Evolutionary conservation across 2,113 vertebrate species (phyloP).

Genomic region (Crotalus viridis): DNA sequence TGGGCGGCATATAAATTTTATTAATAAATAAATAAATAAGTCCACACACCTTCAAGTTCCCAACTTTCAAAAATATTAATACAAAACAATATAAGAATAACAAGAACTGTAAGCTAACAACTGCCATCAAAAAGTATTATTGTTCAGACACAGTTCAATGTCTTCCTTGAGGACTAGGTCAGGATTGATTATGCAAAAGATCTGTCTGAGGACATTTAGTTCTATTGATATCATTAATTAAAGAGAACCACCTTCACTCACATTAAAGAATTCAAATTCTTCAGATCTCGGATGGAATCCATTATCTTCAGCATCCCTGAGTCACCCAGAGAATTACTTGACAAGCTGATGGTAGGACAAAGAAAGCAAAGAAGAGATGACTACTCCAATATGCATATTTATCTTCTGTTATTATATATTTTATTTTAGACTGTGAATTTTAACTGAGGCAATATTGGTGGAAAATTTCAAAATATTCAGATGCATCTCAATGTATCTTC

Average conservation of each 20-base stretch:
- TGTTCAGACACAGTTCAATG: neutral
- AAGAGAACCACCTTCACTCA: slow-evolving; percentile 64
- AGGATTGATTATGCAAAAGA: neutral
- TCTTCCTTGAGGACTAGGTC: neutral
- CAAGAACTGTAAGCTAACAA: neutral
- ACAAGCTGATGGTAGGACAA: slow-evolving; percentile 73
- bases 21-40: too few species aligned
- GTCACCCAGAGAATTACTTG: slow-evolving; percentile 75
- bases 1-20: too few species aligned
- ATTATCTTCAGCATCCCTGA: slow-evolving; percentile 69
- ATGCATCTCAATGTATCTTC: neutral
- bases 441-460: neutral
- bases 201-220: neutral
- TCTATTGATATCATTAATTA: neutral
- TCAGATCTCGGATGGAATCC: slow-evolving; percentile 66
- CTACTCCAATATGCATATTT: neutral
- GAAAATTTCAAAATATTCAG: neutral
- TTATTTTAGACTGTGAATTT: neutral
- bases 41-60: neutral
- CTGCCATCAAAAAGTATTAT: neutral
- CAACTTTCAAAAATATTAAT: neutral
- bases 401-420: neutral
- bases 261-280: slow-evolving; percentile 73
- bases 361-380: slow-evolving; percentile 24
- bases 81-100: neutral